A percentile compares a stretch with the other conserved stretches of the same genome.
Conservation (phyloP, 2,888 invertebrate species). For the Sinopyrophorus schimmeli region DNA sequence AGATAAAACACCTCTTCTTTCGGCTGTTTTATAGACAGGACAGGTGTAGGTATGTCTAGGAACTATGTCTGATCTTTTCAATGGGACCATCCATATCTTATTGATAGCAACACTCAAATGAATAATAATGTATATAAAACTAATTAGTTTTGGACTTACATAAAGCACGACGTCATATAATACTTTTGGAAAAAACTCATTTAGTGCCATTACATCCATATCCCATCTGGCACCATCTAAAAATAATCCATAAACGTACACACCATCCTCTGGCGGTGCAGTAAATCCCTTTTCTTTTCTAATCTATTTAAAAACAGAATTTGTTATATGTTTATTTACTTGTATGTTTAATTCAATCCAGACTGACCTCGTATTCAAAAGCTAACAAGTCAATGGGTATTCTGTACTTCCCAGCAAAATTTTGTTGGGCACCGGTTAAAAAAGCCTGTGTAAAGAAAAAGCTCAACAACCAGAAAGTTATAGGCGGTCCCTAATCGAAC, state of each 20-base stretch:
- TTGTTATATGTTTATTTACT: too few species aligned
- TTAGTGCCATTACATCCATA: slow-evolving; percentile 63
- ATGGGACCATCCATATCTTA: slow-evolving; percentile 83
- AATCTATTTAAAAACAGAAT: slow-evolving; percentile 59
- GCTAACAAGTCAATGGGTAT: slow-evolving; percentile 88
- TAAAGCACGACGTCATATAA: slow-evolving; percentile 78
- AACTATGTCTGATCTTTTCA: slow-evolving; percentile 70
- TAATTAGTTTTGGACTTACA: slow-evolving; percentile 58
- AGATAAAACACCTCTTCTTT: slow-evolving; percentile 82
- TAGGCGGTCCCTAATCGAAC: slow-evolving; percentile 81
- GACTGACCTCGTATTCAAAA: slow-evolving; percentile 74
- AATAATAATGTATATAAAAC: too few species aligned
- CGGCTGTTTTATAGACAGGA: slow-evolving; percentile 90
- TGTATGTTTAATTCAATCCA: slow-evolving; percentile 41
- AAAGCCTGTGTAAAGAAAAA: slow-evolving; percentile 97
- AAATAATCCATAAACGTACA: slow-evolving; percentile 76
- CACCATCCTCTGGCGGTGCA: slow-evolving; percentile 70
- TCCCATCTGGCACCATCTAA: slow-evolving; percentile 93
- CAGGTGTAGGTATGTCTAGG: slow-evolving; percentile 71
- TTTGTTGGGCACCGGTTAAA: slow-evolving; percentile 90
- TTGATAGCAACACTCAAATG: too few species aligned
- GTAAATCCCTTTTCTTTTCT: slow-evolving; percentile 58
- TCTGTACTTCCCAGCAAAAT: slow-evolving; percentile 86
- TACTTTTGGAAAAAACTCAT: slow-evolving; percentile 82
- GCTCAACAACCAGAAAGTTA: slow-evolving; percentile 88